Evolutionary conservation across 2,888 invertebrate species (phyloP), one percentile per base, ranked within the genome.

Genomic region (Lochmaea crataegi): DNA sequence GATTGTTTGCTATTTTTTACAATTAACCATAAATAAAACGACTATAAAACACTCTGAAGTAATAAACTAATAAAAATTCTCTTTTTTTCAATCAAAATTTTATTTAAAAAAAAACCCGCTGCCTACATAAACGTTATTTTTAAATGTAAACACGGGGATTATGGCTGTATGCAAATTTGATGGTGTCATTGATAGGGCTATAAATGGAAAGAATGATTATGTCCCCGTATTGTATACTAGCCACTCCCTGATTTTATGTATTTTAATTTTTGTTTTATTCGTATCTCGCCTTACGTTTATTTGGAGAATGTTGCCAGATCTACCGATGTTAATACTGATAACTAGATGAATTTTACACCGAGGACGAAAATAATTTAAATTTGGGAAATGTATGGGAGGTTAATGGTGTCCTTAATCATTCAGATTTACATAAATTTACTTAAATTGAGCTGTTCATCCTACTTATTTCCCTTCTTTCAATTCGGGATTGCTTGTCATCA

Each of bases 141-240:
- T 53, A 53, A 53, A 53, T 16, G 10, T 10, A 16, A 48, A 48
- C 14, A 7, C 18, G 7, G 2, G 38, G 32, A 14, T 38, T 60
- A 60, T 38, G 60, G 38, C 32, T 38, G n/a, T 38, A 60, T 60
- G 60, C 12, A 60, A 60, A 60, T 60, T 38, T n/a, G 60, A 60
- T 60, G 60, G 32, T 60, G 60, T 60, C 60, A 60, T 53, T 60
- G 60, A 60, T 32, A 38, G 4, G 38, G n/a, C 60, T 60, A 60
- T 60, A 60, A 60, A 60, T 38, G 60, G 60, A 60, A 60, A 10
- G 60, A 60, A 60, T 60, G n/a, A n/a, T n/a, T n/a, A 38, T 60
- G 60, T 38, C 60, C 38, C 38, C 60, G 60, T 14, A 38, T 26
- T 26, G 58, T 32, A 11, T 26, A 32, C 12, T 32, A 38, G 38